Evolutionary conservation across 2,888 invertebrate species (phyloP).

Genomic region (Strigamia transsilvanica): DNA sequence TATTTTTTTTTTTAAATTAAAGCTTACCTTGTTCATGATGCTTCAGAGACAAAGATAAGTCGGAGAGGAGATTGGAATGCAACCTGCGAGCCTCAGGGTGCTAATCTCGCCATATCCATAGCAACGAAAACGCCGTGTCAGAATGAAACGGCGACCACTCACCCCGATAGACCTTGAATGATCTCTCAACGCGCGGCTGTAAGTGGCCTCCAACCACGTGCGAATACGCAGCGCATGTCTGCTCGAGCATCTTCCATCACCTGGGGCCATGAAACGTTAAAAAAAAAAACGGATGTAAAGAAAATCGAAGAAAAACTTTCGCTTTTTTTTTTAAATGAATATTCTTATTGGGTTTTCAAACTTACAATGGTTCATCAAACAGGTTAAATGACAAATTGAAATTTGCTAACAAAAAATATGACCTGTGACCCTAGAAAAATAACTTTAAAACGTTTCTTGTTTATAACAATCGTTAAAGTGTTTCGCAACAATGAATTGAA

Average conservation of each 20-base stretch:
- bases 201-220: slow-evolving; percentile 48
- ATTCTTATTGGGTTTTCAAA: background rate
- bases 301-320: background rate
- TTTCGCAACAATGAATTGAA: too few relatives aligned
- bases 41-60: slow-evolving; percentile 35
- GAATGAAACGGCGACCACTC: slow-evolving; percentile 49
- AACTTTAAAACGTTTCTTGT: background rate
- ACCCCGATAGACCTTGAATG: slow-evolving; percentile 45
- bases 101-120: slow-evolving; percentile 40
- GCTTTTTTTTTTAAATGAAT: background rate
- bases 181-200: slow-evolving; percentile 42
- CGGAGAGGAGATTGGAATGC: slow-evolving; percentile 27
- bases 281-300: background rate
- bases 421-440: background rate
- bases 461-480: too few relatives aligned
- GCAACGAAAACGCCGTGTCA: slow-evolving; percentile 29
- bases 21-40: slow-evolving; percentile 40
- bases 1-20: background rate
- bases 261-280: slow-evolving; percentile 17
- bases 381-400: too few relatives aligned
- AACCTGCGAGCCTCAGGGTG: slow-evolving; percentile 20
- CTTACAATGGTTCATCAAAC: background rate
- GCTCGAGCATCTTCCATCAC: slow-evolving; percentile 38
- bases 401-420: background rate
- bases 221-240: slow-evolving; percentile 40